Base-by-base conservation (phyloP, 2,888 invertebrate genomes). In the Aethes cnicana region DNA sequence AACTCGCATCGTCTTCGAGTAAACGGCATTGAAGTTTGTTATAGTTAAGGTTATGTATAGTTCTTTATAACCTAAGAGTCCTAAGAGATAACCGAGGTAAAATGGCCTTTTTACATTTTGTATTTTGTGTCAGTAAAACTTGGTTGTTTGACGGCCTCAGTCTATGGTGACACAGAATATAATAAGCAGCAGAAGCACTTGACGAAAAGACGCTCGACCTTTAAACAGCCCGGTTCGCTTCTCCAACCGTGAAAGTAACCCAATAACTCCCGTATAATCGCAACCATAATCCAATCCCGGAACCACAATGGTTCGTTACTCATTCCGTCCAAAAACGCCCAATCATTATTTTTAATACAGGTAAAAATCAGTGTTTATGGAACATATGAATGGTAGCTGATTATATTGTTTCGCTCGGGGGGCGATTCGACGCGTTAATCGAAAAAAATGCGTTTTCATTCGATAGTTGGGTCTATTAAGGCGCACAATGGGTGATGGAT, bases 231-330 rank as follows among this genome's bases (percentile, higher is more conserved):
- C 11, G 25, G 8, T 43, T 35, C 46, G 53, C 52, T 33, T 58
- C 53, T 63, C 61, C 52, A 68, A 61, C 63, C 67, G 64, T 68
- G 65, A 70, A 70, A 65, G 57, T 47, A 25, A 33, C 53, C 63
- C 61, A 58, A 60, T 66, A 64, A 71, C 60, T 48, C 58, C 42
- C 55, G 47, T 53, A 63, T 58, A 46, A 76, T 77, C 68, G 80
- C 77, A 77, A 77, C 72, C 67, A 83, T 88, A 87, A 88, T 87
- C 86, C 84, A 84, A 82, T 81, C 72, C 73, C 68, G 72, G 77
- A 85, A 75, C 72, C 79, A 88, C 87, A 89, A 88, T 88, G 88
- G 80, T 86, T 87, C 86, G 80, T 87, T 88, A 89, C 68, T 64
- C 70, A 67, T 68, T 62, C 62, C 62, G 63, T 9, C n/a, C 69